phyloP scores from a whole-genome alignment of 2,888 invertebrate genomes.

The Abrostola tripartita region DNA sequence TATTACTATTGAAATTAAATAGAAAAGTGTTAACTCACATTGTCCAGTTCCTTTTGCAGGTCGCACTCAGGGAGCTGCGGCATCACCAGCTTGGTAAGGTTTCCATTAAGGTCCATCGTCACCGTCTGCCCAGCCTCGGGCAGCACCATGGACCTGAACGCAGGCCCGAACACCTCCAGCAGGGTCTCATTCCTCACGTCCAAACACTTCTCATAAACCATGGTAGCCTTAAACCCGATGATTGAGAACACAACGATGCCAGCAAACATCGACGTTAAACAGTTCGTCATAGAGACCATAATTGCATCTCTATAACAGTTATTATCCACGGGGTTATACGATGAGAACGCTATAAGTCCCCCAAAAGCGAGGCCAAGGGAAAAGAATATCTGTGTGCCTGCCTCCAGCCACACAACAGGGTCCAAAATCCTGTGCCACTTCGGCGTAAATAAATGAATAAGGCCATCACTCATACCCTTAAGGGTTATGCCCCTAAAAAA shows the following conservation, averaged over 20 bases:
- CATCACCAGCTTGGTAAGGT: conserved; percentile 89
- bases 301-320: conserved; percentile 98
- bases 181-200: conserved; percentile 89
- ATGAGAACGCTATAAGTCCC: conserved; percentile 98
- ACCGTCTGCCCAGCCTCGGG: conserved; percentile 88
- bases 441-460: conserved; percentile 96
- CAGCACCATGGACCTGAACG: conserved; percentile 80
- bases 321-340: conserved; percentile 98
- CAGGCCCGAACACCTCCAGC: conserved; percentile 86
- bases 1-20: no score
- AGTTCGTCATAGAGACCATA: conserved; percentile 97
- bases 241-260: conserved; percentile 98
- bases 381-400: conserved; percentile 99
- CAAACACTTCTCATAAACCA: conserved; percentile 93
- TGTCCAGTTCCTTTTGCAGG: conserved; percentile 95
- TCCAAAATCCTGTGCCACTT: conserved; percentile 97
- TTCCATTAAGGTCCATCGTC: conserved; percentile 85
- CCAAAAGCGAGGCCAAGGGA: conserved; percentile 98
- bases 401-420: conserved; percentile 99
- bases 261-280: conserved; percentile 98
- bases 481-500: conserved; percentile 97
- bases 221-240: conserved; percentile 96
- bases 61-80: conserved; percentile 93
- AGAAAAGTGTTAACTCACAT: conserved; percentile 92
- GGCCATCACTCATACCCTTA: conserved; percentile 95